phyloP scores from a whole-genome alignment of 2,113 vertebrate species.

The Hepsetus odoe region DNA sequence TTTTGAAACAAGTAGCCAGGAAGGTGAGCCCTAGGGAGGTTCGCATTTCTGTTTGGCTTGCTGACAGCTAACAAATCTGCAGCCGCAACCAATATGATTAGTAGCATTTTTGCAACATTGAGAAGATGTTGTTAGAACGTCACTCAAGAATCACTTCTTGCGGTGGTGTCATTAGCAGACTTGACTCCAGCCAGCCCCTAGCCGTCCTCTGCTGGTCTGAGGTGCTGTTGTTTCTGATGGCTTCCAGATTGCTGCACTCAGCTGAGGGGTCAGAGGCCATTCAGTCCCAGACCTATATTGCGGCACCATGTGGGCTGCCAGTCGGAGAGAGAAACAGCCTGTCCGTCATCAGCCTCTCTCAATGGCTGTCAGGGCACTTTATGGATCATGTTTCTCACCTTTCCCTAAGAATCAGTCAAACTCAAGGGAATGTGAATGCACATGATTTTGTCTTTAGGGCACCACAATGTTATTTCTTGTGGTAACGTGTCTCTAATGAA shows the following conservation, averaged over 20 bases:
- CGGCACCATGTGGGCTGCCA: slow-evolving; percentile 32
- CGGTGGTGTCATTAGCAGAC: neutral
- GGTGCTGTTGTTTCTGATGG: slow-evolving; percentile 52
- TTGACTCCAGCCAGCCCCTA: neutral
- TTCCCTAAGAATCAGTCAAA: slow-evolving; percentile 19
- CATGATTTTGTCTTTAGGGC: neutral
- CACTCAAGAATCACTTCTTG: neutral
- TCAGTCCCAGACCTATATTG: neutral
- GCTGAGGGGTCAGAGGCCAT: slow-evolving; percentile 43
- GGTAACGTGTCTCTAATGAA: neutral
- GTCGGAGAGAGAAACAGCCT: slow-evolving; percentile 36
- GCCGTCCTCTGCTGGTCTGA: neutral
- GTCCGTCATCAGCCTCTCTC: slow-evolving; percentile 38
- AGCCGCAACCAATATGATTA: slow-evolving; percentile 62
- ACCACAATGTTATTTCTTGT: slow-evolving; percentile 12
- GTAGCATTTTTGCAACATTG: slow-evolving; percentile 42
- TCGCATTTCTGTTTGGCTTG: slow-evolving; percentile 66
- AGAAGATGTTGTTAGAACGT: neutral
- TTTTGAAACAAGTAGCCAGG: slow-evolving; percentile 64
- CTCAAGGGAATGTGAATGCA: neutral
- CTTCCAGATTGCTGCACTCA: slow-evolving; percentile 56
- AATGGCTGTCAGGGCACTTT: slow-evolving; percentile 14
- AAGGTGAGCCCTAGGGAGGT: slow-evolving; percentile 64
- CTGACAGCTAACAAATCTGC: slow-evolving; percentile 60
- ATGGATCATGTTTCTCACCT: slow-evolving; percentile 43